phyloP scores from a whole-genome alignment of 2,888 invertebrate species.

The Trimorus sp. region DNA sequence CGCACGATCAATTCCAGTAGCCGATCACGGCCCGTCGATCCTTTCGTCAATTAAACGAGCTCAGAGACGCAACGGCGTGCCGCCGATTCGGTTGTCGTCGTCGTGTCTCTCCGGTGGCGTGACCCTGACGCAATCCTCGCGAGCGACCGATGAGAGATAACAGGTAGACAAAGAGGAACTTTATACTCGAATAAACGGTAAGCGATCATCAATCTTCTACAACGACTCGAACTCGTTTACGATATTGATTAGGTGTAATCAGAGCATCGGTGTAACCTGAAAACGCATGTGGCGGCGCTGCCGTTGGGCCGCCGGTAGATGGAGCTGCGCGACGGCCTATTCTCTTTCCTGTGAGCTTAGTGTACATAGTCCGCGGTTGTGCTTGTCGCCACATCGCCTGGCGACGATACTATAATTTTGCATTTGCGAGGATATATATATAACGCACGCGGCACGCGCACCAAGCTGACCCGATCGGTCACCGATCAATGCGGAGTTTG shows the following conservation, averaged over 20 bases:
- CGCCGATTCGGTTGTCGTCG: constrained; percentile 37
- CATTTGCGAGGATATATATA: constrained; percentile 41
- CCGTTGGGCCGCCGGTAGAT: constrained; percentile 58
- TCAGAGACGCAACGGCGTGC: constrained; percentile 24
- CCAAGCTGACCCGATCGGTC: constrained; percentile 19
- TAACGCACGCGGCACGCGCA: constrained; percentile 18
- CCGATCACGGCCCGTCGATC: constrained; percentile 34
- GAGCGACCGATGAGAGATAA: constrained; percentile 57
- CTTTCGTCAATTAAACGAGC: constrained; percentile 58
- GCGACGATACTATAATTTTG: constrained; percentile 62
- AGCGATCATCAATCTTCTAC: constrained; percentile 72
- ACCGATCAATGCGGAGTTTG: constrained; percentile 23
- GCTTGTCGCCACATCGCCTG: constrained; percentile 51
- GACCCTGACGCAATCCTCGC: constrained; percentile 47
- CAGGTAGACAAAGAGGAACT: constrained; percentile 45
- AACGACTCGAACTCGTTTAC: constrained; percentile 75
- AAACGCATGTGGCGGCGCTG: constrained; percentile 34
- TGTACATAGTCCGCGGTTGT: constrained; percentile 70
- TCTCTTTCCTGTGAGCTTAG: constrained; percentile 69
- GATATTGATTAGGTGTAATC: constrained; percentile 60
- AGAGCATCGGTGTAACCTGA: constrained; percentile 43
- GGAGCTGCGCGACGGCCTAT: constrained; percentile 56
- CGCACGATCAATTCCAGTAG: constrained; percentile 46
- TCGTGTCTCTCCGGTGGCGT: constrained; percentile 33
- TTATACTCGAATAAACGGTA: constrained; percentile 47